These are phyloP conservation scores for Pocillopora grandis DNA, from an alignment of 92 coral and sea anemone species.

Conservation along the genomic window DNA sequence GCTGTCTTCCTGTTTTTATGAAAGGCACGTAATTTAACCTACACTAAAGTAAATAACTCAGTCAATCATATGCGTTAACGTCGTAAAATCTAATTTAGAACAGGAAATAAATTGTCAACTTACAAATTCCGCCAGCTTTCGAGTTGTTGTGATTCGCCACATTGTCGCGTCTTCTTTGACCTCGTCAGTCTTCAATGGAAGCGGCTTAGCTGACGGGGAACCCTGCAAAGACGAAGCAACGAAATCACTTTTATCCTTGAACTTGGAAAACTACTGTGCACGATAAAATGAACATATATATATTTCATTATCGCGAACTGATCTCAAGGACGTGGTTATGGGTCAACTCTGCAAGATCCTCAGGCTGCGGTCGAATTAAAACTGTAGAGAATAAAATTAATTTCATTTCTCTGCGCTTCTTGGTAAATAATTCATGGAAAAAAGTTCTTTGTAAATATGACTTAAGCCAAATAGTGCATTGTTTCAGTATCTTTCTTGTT, in stretches of 20 bases:
- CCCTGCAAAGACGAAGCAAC: slow-evolving; percentile 10
- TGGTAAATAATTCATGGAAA: slow-evolving; percentile 30
- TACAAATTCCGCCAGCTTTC: slow-evolving; percentile 94
- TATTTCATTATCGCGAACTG: slow-evolving; percentile 3
- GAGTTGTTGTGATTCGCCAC: slow-evolving; percentile 90
- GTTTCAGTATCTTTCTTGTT: not conserved
- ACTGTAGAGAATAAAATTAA: not conserved
- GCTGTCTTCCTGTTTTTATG: not conserved
- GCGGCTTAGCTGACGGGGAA: slow-evolving; percentile 6
- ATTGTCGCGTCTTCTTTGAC: slow-evolving; percentile 40
- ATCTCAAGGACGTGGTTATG: not conserved
- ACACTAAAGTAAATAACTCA: not conserved
- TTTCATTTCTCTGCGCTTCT: slow-evolving; percentile 8
- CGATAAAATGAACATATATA: not conserved
- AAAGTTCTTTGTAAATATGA: slow-evolving; percentile 1
- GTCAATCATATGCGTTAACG: not conserved
- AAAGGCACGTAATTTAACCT: not conserved
- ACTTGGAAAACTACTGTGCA: not conserved
- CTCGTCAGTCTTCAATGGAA: not conserved
- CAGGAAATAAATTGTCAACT: slow-evolving; percentile 41
- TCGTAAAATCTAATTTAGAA: slow-evolving; percentile 1
- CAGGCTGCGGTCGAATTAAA: slow-evolving; percentile 12
- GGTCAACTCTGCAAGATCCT: slow-evolving; percentile 9
- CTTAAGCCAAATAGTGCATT: slow-evolving; percentile 11
- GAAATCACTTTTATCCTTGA: not conserved